Percentiles rank a stretch among this genome's conserved stretches.
Evolutionary conservation across 92 coral and sea anemone genomes (phyloP).

Genomic region (Metridium senile): DNA sequence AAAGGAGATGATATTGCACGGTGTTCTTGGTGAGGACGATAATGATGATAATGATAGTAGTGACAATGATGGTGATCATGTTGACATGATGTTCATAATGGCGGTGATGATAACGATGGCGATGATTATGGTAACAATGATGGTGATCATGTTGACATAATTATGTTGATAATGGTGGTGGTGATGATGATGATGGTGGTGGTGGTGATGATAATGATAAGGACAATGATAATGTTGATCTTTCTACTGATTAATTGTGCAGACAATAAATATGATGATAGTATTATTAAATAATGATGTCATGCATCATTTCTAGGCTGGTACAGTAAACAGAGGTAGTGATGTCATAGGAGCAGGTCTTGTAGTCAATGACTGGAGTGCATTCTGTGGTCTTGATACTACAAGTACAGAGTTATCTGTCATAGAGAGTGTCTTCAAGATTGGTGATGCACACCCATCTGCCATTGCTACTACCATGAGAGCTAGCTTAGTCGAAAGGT

Average conservation of each 20-base stretch:
- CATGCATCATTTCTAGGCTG: conserved; percentile 62
- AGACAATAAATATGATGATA: conserved; percentile 79
- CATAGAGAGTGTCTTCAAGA: conserved; percentile 94
- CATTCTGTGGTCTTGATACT: conserved; percentile 97
- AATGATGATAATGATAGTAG: conserved; percentile 49
- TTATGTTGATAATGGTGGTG: too few relatives aligned
- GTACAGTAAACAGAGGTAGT: conserved; percentile 98
- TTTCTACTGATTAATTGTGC: conserved; percentile 32
- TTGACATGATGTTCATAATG: conserved; percentile 53
- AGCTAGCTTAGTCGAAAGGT: conserved; percentile 94
- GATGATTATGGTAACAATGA: conserved; percentile 81
- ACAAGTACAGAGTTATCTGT: conserved; percentile 97
- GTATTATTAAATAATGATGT: background rate
- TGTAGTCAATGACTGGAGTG: conserved; percentile 99
- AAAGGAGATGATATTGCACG: too few relatives aligned
- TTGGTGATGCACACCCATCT: conserved; percentile 92
- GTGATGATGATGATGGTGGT: conserved; percentile 82
- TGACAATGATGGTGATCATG: conserved; percentile 69
- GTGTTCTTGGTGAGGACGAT: conserved; percentile 80
- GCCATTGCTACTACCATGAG: conserved; percentile 90
- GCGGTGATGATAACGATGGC: conserved; percentile 65
- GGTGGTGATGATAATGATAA: too few relatives aligned
- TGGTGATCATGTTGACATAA: conserved; percentile 41
- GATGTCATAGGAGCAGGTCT: conserved; percentile 98
- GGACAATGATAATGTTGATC: too few relatives aligned